Base-by-base conservation (phyloP, 2,797 vertebrate genomes). In the Crenichthys baileyi region DNA sequence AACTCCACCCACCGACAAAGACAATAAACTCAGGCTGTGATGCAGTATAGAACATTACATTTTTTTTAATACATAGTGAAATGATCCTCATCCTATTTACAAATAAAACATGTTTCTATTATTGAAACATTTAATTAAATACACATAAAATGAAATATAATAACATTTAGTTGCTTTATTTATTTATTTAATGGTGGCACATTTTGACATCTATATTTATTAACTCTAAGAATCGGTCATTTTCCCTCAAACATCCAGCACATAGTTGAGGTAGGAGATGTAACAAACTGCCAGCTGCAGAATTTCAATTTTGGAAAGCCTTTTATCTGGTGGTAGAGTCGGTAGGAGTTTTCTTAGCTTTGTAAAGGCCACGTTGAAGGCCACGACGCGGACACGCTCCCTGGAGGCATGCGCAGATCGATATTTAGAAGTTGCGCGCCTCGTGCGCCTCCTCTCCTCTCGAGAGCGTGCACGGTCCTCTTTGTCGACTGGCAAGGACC, bases 271-370 rank as follows among this genome's bases (percentile, higher is more conserved):
- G 92, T 97, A 97, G 70, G 96, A 97, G 86, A 97, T 97, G 90
- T 97, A 97, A 89, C 95, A 96, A 73, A 97, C 96, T 13, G 96
- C 96, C 5, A 97, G 94, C 26, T 95, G 91, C 58, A 97, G 95
- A 85, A 97, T 97, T 93, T 97, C 97, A 55, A 97, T 97, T 92
- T 97, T 97, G 79, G 96, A 96, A 60, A 97, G 88, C 89, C 96
- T 97, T 88, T 97, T 97, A 91, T 97, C 96, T 0, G 97, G 97
- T 3, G 97, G 96, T 58, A 97, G 95, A 0, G 96, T 97, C 2
- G 96, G 97, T 8, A 97, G 96, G 41, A 97, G 92, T 60, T 94
- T 95, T 29, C 96, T 95, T 51, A 97, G 95, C 88, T 97, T 96
- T 0, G 94, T 93, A 71, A 97, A 97, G 31, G 96, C 96, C 84